These are phyloP conservation scores for Nomada lathburiana DNA, from an alignment of 2,888 invertebrate genomes.

Conservation along the genomic window DNA sequence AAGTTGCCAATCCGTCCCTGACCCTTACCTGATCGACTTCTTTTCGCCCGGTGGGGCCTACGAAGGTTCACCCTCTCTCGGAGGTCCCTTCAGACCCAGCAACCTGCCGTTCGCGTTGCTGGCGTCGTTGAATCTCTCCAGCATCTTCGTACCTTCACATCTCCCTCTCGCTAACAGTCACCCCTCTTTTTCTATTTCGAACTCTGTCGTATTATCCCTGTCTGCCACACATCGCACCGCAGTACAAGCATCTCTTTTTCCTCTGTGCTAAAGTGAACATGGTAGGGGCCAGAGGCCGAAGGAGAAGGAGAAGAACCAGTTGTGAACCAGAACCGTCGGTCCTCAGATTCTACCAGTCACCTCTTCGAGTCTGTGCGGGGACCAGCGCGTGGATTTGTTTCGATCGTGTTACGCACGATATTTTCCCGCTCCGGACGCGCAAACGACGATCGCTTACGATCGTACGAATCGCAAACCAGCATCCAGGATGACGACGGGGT, in stretches of 20 bases:
- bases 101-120: constrained; percentile 61
- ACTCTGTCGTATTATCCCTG: constrained; percentile 17
- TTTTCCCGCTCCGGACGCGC: neutral
- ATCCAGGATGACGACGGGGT: constrained; percentile 45
- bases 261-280: constrained; percentile 44
- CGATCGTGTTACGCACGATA: constrained; percentile 47
- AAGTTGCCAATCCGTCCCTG: constrained; percentile 65
- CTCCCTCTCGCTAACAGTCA: constrained; percentile 7
- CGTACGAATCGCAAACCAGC: neutral
- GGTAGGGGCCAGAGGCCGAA: constrained; percentile 72
- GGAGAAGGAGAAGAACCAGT: constrained; percentile 75
- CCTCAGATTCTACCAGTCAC: constrained; percentile 77
- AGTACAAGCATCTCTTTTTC: constrained; percentile 62
- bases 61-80: constrained; percentile 37
- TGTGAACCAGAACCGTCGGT: constrained; percentile 75
- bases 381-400: constrained; percentile 59
- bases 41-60: constrained; percentile 52
- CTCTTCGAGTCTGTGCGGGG: constrained; percentile 72
- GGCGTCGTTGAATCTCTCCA: constrained; percentile 44
- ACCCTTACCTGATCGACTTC: constrained; percentile 65
- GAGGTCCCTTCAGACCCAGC: constrained; percentile 47
- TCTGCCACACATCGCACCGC: constrained; percentile 25
- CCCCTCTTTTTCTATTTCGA: constrained; percentile 44
- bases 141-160: constrained; percentile 45
- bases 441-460: neutral